Evolutionary conservation across 92 coral and sea anemone genomes (phyloP).

Genomic region (Hydrozoanthus gracilis): DNA sequence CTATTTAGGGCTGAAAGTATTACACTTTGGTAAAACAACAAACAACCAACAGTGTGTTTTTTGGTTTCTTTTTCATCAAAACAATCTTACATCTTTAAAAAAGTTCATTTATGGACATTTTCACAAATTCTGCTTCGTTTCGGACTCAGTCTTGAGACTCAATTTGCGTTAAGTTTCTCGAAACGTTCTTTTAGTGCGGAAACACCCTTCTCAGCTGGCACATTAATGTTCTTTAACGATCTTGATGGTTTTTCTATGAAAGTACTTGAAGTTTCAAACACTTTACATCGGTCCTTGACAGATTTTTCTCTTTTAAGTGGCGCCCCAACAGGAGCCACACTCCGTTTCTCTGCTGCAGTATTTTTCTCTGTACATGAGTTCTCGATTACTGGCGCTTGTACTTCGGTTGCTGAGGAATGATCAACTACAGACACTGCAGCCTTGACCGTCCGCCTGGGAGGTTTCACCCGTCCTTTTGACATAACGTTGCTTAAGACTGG

Average conservation of each 20-base stretch:
- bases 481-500: neutral
- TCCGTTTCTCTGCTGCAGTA: neutral
- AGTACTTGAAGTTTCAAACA: neutral
- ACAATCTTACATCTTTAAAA: too few species aligned
- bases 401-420: neutral
- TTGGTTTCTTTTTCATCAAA: too few species aligned
- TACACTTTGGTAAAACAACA: too few species aligned
- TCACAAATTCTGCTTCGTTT: too few species aligned
- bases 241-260: neutral
- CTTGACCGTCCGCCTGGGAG: neutral
- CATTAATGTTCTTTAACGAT: neutral
- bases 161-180: constrained; percentile 5
- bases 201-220: neutral
- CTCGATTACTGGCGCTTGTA: neutral
- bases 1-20: too few species aligned
- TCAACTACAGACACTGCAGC: too few species aligned
- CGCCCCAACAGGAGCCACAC: neutral
- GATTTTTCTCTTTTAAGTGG: neutral
- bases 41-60: too few species aligned
- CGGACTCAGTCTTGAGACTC: neutral
- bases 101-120: too few species aligned
- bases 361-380: neutral
- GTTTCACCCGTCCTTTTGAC: constrained; percentile 5
- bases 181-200: constrained; percentile 8
- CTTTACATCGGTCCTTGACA: constrained; percentile 1